These are phyloP conservation scores for Cacatua alba DNA, from an alignment of 2,113 vertebrate genomes.

Conservation along the genomic window DNA sequence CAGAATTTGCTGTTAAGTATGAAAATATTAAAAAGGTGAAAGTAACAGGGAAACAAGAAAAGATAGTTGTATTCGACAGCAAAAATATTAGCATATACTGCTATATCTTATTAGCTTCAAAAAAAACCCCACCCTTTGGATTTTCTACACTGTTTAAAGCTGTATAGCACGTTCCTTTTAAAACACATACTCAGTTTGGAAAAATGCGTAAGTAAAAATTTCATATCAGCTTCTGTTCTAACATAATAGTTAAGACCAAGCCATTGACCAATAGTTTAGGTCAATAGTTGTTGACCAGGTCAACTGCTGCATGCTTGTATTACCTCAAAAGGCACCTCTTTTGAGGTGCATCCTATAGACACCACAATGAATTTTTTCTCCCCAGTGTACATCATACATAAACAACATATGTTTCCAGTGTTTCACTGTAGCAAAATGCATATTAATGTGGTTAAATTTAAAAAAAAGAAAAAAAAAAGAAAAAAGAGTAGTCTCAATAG, in stretches of 20 bases:
- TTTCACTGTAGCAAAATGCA: background rate
- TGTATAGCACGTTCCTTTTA: background rate
- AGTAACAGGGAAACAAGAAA: background rate
- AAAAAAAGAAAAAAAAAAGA: background rate
- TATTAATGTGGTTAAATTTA: background rate
- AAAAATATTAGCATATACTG: background rate
- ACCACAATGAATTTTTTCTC: background rate
- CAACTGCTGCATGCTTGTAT: background rate
- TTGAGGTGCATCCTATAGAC: background rate
- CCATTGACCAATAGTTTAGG: background rate
- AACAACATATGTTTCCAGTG: background rate
- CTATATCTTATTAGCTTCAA: background rate
- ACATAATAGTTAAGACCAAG: background rate
- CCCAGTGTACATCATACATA: background rate
- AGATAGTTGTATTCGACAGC: background rate
- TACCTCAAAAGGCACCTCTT: background rate
- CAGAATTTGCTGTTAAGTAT: background rate
- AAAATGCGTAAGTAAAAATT: background rate
- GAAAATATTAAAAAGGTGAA: background rate
- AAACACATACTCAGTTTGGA: background rate
- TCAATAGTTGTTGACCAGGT: background rate
- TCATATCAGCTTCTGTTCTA: background rate
- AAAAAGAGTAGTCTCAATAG: background rate
- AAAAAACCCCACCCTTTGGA: background rate
- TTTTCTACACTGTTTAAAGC: background rate